These are phyloP conservation scores for Pseudochirops corinnae DNA, from an alignment of 2,797 vertebrate species.

Conservation along the genomic window DNA sequence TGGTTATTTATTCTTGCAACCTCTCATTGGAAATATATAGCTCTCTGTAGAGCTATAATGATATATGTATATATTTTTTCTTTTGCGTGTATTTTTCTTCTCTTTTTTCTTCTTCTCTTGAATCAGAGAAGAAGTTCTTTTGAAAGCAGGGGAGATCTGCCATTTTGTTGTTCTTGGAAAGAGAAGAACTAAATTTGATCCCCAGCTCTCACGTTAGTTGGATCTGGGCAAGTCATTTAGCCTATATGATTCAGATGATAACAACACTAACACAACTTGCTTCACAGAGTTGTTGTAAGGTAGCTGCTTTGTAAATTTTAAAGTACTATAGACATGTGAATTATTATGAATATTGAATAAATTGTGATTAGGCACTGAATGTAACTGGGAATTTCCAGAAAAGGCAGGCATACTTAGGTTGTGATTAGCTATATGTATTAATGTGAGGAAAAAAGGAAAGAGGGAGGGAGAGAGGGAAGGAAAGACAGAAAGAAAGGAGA, in stretches of 20 bases:
- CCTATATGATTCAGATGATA: not conserved
- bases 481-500: not conserved
- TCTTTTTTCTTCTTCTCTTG: not conserved
- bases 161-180: not conserved
- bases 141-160: not conserved
- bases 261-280: not conserved
- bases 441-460: not conserved
- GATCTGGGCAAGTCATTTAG: not conserved
- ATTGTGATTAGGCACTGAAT: not conserved
- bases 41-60: not conserved
- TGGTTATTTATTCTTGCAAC: not conserved
- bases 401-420: not conserved
- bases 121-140: not conserved
- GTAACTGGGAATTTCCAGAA: not conserved
- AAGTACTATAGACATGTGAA: not conserved
- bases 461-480: not conserved
- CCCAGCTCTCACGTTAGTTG: not conserved
- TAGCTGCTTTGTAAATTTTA: not conserved
- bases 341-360: not conserved
- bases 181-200: not conserved
- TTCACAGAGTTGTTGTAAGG: not conserved
- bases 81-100: not conserved
- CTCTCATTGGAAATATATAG: not conserved
- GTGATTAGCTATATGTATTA: not conserved
- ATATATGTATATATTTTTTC: not conserved